Conservation (phyloP, 2,113 vertebrate species). For the Dissostichus mawsoni region DNA sequence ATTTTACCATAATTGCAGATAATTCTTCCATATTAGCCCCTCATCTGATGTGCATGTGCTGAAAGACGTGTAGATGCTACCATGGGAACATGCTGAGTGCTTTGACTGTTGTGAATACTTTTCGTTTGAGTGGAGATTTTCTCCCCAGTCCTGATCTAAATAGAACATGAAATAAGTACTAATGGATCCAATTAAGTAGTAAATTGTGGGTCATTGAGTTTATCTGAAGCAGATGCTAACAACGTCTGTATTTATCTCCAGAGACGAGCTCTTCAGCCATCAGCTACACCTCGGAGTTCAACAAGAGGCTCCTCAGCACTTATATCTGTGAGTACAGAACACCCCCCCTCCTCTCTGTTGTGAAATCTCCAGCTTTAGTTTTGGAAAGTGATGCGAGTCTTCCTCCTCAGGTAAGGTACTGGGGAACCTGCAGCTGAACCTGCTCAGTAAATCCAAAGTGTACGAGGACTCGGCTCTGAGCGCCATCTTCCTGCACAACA, state of each 20-base stretch:
- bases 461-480: slow-evolving; percentile 96
- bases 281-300: slow-evolving; percentile 96
- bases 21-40: neutral
- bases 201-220: neutral
- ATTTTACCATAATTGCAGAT: neutral
- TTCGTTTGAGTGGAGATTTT: neutral
- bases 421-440: slow-evolving; percentile 96
- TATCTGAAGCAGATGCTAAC: neutral
- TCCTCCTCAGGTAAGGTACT: slow-evolving; percentile 91
- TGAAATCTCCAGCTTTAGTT: fast-evolving
- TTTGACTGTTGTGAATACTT: neutral
- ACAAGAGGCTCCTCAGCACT: slow-evolving; percentile 92
- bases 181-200: neutral
- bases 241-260: slow-evolving; percentile 66
- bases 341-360: fast-evolving
- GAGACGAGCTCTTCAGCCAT: slow-evolving; percentile 93
- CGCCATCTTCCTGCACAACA: slow-evolving; percentile 97
- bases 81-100: slow-evolving; percentile 1
- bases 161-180: neutral
- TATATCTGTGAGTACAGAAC: slow-evolving; percentile 91
- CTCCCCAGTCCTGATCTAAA: neutral
- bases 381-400: neutral
- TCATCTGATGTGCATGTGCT: neutral
- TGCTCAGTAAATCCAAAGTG: slow-evolving; percentile 97
- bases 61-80: neutral